Evolutionary conservation across 2,888 invertebrate genomes (phyloP).

Genomic region (Drosophila aldrichi): DNA sequence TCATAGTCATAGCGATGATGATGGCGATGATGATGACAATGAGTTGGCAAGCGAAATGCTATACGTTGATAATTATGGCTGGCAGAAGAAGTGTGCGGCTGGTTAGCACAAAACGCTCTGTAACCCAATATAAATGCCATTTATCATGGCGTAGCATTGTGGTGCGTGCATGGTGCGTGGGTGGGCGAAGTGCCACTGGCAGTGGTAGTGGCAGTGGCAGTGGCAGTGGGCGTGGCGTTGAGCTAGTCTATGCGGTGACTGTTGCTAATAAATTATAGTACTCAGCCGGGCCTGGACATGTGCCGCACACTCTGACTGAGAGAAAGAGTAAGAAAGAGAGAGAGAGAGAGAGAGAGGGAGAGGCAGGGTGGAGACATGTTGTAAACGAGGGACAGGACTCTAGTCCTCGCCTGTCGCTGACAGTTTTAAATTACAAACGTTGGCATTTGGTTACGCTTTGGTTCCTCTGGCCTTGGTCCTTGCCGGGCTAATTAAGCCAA

Average conservation of each 20-base stretch:
- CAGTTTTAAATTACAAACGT: constrained; percentile 81
- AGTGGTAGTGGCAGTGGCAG: constrained; percentile 6
- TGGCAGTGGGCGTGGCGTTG: constrained; percentile 37
- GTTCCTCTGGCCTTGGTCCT: constrained; percentile 28
- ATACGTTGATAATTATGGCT: constrained; percentile 54
- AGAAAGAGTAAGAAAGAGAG: too few species aligned
- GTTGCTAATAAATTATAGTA: constrained; percentile 78
- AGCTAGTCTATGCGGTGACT: constrained; percentile 64
- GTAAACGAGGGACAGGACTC: background rate
- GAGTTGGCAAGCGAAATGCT: constrained; percentile 37
- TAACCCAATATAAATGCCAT: constrained; percentile 80
- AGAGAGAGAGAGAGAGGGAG: too few species aligned
- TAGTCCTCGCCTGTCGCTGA: constrained; percentile 63
- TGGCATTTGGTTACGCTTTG: constrained; percentile 45
- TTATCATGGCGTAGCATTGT: constrained; percentile 64
- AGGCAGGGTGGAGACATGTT: background rate
- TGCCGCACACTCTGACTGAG: constrained; percentile 40
- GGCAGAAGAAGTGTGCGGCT: constrained; percentile 60
- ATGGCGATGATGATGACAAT: constrained; percentile 1
- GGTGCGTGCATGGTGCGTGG: constrained; percentile 1
- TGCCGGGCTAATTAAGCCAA: constrained; percentile 64
- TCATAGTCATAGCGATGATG: background rate
- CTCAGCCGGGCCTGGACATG: constrained; percentile 66
- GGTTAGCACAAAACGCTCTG: constrained; percentile 59
- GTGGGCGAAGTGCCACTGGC: constrained; percentile 15